A percentile compares a stretch with the other conserved stretches of the same genome.
Conservation (phyloP, 1,140 invertebrate genomes). For the Sminthurinus signatus region DNA sequence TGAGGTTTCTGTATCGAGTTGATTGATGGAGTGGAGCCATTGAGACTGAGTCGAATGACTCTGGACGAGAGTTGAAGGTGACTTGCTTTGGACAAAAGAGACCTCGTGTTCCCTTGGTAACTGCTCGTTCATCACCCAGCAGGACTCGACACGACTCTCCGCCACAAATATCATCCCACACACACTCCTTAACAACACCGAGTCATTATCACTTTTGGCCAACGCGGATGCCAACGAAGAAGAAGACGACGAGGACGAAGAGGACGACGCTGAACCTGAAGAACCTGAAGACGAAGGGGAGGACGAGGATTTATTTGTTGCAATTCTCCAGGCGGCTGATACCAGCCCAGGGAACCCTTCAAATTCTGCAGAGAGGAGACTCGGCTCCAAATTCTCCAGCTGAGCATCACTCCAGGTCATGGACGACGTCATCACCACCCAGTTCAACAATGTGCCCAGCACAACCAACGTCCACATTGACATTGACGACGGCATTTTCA, state of each 20-base stretch:
- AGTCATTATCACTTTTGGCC: not conserved
- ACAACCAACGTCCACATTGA: no score
- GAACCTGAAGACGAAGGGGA: no score
- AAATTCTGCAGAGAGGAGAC: not conserved
- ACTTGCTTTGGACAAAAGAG: not conserved
- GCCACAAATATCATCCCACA: conserved; percentile 3
- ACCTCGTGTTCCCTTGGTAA: not conserved
- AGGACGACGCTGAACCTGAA: no score
- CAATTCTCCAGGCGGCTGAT: not conserved
- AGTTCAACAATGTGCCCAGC: no score
- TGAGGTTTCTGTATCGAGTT: not conserved
- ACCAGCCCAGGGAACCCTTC: conserved; percentile 6
- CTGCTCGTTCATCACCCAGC: conserved; percentile 2
- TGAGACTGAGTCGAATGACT: not conserved
- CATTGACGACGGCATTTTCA: no score
- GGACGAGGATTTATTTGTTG: not conserved
- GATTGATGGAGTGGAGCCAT: not conserved
- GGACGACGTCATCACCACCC: no score
- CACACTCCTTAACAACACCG: not conserved
- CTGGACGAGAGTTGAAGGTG: not conserved
- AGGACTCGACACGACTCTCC: conserved; percentile 4
- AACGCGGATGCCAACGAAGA: no score
- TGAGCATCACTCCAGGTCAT: not conserved
- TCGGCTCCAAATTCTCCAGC: not conserved
- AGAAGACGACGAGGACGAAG: no score